phyloP scores from a whole-genome alignment of 2,797 vertebrate species.

The Rhodeus uyekii region DNA sequence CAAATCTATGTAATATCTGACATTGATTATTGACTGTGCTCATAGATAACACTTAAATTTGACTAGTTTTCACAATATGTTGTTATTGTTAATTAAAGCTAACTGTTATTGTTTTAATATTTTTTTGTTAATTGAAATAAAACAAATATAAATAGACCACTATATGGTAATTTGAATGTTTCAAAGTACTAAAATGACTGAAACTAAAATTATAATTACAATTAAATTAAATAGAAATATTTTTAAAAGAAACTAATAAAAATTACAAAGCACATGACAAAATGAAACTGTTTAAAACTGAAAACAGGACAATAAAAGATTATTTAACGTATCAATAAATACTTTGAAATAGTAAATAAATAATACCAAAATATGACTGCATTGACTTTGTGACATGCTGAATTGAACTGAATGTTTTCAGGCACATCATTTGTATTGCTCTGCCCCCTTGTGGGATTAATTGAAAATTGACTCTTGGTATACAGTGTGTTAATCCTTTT shows the following conservation, averaged over 20 bases:
- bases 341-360: neutral
- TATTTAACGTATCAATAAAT: neutral
- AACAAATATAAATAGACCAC: neutral
- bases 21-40: neutral
- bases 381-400: neutral
- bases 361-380: neutral
- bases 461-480: conserved; percentile 36
- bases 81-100: no score
- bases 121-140: neutral
- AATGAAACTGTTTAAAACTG: neutral
- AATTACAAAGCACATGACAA: neutral
- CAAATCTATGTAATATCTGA: neutral
- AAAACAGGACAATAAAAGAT: neutral
- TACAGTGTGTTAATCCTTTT: neutral
- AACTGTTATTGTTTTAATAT: no score
- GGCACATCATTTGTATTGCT: conserved; percentile 44
- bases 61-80: no score
- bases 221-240: neutral
- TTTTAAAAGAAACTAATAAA: neutral
- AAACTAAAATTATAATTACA: neutral
- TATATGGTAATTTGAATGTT: no score
- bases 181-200: no score
- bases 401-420: neutral
- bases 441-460: conserved; percentile 70
- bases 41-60: no score